These are phyloP conservation scores for Aleiodes alternator DNA, from an alignment of 2,888 invertebrate genomes.

Conservation along the genomic window DNA sequence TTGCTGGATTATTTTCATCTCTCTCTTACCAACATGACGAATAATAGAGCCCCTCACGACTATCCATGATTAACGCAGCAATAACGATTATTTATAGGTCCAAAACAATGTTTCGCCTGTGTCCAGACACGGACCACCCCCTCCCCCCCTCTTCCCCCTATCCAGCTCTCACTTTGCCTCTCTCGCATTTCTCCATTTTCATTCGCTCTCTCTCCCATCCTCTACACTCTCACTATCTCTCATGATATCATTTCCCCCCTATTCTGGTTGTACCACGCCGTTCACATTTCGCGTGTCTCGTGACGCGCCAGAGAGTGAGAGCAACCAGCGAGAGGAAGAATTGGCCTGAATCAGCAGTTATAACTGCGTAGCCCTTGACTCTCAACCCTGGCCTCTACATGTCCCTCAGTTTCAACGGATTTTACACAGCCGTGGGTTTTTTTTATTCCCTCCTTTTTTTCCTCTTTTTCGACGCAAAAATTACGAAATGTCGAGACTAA, in stretches of 20 bases:
- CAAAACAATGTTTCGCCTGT: constrained; percentile 71
- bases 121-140: constrained; percentile 45
- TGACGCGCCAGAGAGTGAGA: constrained; percentile 29
- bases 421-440: constrained; percentile 2
- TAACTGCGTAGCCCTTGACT: constrained; percentile 43
- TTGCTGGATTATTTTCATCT: constrained; percentile 34
- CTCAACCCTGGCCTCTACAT: constrained; percentile 11
- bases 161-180: constrained; percentile 24
- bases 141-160: constrained; percentile 19
- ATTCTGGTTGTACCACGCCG: too few species aligned
- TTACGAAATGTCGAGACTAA: constrained; percentile 19
- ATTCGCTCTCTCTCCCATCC: background rate
- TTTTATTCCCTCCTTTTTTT: background rate
- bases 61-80: constrained; percentile 73
- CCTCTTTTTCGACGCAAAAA: constrained; percentile 18
- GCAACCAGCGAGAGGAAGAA: constrained; percentile 37
- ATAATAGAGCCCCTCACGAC: constrained; percentile 60
- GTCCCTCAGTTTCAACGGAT: background rate
- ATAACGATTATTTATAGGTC: constrained; percentile 73
- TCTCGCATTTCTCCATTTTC: too few species aligned
- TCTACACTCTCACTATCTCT: constrained; percentile 40
- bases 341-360: constrained; percentile 65
- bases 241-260: background rate
- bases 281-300: constrained; percentile 34
- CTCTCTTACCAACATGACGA: constrained; percentile 50